Evolutionary conservation across 2,797 vertebrate genomes (phyloP), one percentile per base, ranked within the genome.

Genomic region (Gymnopithys bicolor): DNA sequence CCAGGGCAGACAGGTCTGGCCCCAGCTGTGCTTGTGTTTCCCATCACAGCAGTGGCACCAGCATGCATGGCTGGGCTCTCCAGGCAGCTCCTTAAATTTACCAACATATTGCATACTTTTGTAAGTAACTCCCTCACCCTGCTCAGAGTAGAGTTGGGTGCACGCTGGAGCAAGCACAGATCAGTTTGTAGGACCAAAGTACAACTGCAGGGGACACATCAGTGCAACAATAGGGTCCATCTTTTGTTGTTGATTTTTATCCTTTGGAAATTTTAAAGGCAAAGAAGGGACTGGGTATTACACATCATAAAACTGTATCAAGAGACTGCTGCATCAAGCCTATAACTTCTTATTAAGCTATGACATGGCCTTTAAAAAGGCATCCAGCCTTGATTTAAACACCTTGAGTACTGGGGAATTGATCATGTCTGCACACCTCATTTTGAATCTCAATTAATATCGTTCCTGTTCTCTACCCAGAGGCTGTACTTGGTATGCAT

Each of bases 11-110:
- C 25, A 53, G 4, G 10, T 66, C 27, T 90, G 32, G 27, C 35
- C 21, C n/a, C 3, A 2, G 11, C 7, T 73, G 14, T 33, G 10
- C 25, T 77, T 23, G 9, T 43, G 24, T 49, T 53, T 64, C 8
- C 60, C 43, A 13, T 33, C 0, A 0, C 32, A 77, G 27, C 8
- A 35, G 53, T 3, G 4, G 19, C 56, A 79, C 8, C n/a, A 52
- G 24, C 0, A 0, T 19, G 13, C 24, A 22, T 1, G 0, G 51
- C 7, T 77, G 24, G 0, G 51, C 7, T 77, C 21, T 55, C 48
- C 69, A 63, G 84, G 60, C 41, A 89, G 28, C 49, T 74, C 18
- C 66, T 80, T 41, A 62, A n/a, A n/a, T 74, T 59, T 77, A 28
- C 22, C 52, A 59, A 11, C 7, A 10, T 21, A 9, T 24, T 49